Base-by-base conservation (phyloP, 2,888 invertebrate species). In the Mactromeris polynyma region DNA sequence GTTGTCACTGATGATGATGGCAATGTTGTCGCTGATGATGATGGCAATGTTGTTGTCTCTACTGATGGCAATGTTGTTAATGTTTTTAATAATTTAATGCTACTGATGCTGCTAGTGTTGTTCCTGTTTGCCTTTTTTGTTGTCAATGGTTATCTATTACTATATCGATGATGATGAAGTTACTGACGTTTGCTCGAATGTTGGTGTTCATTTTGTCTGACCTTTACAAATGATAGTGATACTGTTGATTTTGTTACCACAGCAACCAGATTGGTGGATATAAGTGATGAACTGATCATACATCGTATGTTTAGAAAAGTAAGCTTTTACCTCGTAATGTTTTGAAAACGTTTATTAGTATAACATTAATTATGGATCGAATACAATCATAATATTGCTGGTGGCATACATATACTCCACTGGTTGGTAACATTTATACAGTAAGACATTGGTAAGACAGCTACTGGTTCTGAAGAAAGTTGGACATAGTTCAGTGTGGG, bases 341-440 rank as follows among this genome's bases (percentile, higher is more conserved):
- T 64, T 64, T 64, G 58, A 26, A 64, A 64, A 26, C 7, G 26
- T 64, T 64, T 64, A 26, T 64, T 64, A 64, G 58, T 64, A 64
- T 64, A 64, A 64, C 58, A 64, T 26, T n/a, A 64, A 64, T 64
- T 64, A 64, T 64, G 58, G 58, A 64, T 64, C 58, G 11, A 64
- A 64, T 26, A 64, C n/a, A 64, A 64, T 64, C 58, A 64, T n/a
- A 64, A 64, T 26, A 64, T 26, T 9, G 11, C 58, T 64, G 58
- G 26, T 64, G 3, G 58, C 9, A 9, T 26, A 64, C 26, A 64
- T 64, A 64, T 64, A 64, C 58, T 26, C 11, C 1, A 46, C 46
- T 7, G 14, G 17, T 46, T n/a, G n/a, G 11, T 46, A 46, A 3
- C 14, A 46, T 7, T 17, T 14, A 46, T 46, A 46, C 46, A 11